Evolutionary conservation across 2,888 invertebrate species (phyloP), one percentile per base, ranked within the genome.

Genomic region (Drosophila sordidula): DNA sequence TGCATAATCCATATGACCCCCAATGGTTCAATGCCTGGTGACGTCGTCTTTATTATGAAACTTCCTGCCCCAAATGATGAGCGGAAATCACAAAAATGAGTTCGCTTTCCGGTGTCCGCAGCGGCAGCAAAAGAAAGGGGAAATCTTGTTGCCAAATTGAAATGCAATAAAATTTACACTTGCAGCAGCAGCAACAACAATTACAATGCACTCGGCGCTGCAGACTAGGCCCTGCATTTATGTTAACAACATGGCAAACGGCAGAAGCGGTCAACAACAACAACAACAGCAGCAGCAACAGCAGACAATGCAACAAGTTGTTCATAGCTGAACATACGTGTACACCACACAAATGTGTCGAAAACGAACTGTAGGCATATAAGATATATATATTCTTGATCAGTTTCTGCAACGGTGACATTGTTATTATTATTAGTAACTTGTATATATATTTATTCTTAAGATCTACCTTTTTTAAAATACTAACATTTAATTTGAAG

Each of bases 111-210:
- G 87, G 78, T 71, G 46, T n/a, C 45, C 41, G 11, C 45, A 32
- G 42, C 49, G 32, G 44, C n/a, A n/a, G 71, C 55, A 79, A 71
- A 79, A 66, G 69, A 78, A 80, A 69, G 71, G 87, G 84, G 66
- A 84, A 72, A 66, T 74, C 84, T 69, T 42, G 64, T 67, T 87
- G 77, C 88, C 89, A 88, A 83, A 83, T 83, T 83, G 83, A 83
- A 83, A 83, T 83, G 84, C 87, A 89, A 88, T 87, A 89, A 89
- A 89, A 89, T 89, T 84, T 90, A 88, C 90, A 90, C 90, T 90
- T 87, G 79, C 78, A 59, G 41, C 74, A 64, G 6, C 62, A 61
- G n/a, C 76, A 62, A 22, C 42, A 58, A 63, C 78, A 78, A 62
- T 72, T 70, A 66, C 72, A 58, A 34, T 64, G 64, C 68, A 87